Evolutionary conservation across 2,113 vertebrate genomes (phyloP).

Genomic region (Cavia aperea): DNA sequence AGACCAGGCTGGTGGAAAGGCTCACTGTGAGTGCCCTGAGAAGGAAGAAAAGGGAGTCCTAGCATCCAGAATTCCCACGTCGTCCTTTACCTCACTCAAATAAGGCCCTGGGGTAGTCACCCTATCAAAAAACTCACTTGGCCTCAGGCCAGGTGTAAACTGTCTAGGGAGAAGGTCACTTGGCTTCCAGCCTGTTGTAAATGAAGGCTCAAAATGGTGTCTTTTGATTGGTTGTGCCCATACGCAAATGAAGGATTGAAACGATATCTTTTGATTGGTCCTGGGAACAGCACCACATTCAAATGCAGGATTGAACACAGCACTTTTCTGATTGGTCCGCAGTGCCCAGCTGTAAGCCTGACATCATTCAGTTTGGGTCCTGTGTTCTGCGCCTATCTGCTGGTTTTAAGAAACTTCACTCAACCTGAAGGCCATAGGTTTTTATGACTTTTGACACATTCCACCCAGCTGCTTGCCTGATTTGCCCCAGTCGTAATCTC

Average conservation of each 20-base stretch:
- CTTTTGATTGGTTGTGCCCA: not conserved
- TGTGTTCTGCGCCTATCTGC: not conserved
- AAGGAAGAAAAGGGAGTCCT: not conserved
- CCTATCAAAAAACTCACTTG: not conserved
- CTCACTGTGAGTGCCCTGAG: not conserved
- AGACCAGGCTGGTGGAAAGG: not conserved
- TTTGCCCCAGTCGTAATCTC: not conserved
- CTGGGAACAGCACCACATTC: not conserved
- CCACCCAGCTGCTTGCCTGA: not conserved
- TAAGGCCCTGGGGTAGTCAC: not conserved
- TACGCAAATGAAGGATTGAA: not conserved
- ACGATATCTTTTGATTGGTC: not conserved
- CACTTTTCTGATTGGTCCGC: not conserved
- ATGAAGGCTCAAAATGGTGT: not conserved
- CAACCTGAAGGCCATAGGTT: not conserved
- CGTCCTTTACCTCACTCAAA: not conserved
- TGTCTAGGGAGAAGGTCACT: not conserved
- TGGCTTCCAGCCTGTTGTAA: not conserved
- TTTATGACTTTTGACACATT: not conserved
- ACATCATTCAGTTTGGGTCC: not conserved
- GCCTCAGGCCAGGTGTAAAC: not conserved
- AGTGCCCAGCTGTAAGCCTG: not conserved
- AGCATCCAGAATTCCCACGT: not conserved
- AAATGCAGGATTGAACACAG: not conserved
- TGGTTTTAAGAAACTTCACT: not conserved